Conservation (phyloP, 2,797 vertebrate genomes). For the Sarcoramphus papa region DNA sequence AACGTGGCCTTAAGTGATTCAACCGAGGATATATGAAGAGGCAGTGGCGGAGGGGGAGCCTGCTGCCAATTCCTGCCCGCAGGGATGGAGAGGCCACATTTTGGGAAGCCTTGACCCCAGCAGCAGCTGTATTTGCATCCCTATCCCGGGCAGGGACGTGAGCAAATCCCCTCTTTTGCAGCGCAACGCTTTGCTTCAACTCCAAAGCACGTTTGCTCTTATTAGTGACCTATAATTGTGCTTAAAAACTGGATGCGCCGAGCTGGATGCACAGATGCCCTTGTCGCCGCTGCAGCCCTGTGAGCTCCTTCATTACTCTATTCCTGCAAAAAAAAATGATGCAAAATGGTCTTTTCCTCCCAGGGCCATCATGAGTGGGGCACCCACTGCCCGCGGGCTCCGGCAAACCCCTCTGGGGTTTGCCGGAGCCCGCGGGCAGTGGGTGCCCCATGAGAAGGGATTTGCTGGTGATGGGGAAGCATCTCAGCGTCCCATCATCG, state of each 20-base stretch:
- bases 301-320: neutral
- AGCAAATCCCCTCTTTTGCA: neutral
- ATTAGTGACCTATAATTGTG: neutral
- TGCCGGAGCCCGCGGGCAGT: accelerated
- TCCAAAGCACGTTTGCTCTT: neutral
- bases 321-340: neutral
- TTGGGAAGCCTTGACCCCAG: neutral
- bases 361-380: neutral
- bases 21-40: neutral
- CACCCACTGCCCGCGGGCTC: neutral
- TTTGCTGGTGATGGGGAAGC: neutral
- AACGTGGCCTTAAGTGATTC: accelerated
- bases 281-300: neutral
- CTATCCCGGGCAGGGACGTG: neutral
- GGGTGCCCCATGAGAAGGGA: neutral
- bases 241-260: neutral
- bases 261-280: neutral
- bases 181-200: neutral
- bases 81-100: neutral
- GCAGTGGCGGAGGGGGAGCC: neutral
- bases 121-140: neutral
- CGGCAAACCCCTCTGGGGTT: neutral
- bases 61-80: neutral
- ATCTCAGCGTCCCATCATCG: neutral
- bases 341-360: neutral